Base-by-base conservation (phyloP, 2,888 invertebrate species). In the Hemaris fuciformis region DNA sequence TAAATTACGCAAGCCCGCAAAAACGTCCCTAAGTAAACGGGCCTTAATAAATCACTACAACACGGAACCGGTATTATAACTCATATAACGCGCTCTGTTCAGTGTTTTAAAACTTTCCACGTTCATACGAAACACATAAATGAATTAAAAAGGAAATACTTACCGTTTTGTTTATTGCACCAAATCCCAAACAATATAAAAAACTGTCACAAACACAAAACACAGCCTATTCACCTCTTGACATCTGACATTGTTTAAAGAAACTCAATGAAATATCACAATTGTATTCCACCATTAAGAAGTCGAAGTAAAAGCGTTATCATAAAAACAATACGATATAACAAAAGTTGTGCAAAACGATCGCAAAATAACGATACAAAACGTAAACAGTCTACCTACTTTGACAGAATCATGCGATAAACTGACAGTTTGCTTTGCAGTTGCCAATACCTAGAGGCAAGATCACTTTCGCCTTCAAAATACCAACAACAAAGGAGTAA, bases 281-380 rank as follows among this genome's bases (percentile, higher is more conserved):
- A 82, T 79, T 81, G 79, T 80, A 79, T 80, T 80, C 79, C 85
- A 88, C 85, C 78, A 79, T 76, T 75, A 78, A 84, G 80, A 74
- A 75, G 73, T 81, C 72, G 71, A 77, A 78, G 79, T 84, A 89
- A 88, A 85, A 87, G 78, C 76, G 80, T 76, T 80, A 80, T 80
- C 83, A 87, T 87, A 88, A 87, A 91, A 90, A 90, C 82, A 90
- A 88, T 89, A 89, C 77, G 79, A 80, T 82, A 80, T 88, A 86
- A 84, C 84, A 91, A 91, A 91, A 91, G 83, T 87, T 85, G 78
- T 80, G 86, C 85, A 88, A 91, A 90, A 89, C 85, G 81, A 89
- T 90, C 89, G 89, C 88, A 90, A 91, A 90, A 89, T 87, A 91
- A 84, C 84, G 76, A 86, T 89, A 90, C 88, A 91, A 92, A 92